A percentile compares a stretch with the other conserved stretches of the same genome.
Evolutionary conservation across 2,888 invertebrate genomes (phyloP).

Genomic region (Glyphotaelius pellucidus): DNA sequence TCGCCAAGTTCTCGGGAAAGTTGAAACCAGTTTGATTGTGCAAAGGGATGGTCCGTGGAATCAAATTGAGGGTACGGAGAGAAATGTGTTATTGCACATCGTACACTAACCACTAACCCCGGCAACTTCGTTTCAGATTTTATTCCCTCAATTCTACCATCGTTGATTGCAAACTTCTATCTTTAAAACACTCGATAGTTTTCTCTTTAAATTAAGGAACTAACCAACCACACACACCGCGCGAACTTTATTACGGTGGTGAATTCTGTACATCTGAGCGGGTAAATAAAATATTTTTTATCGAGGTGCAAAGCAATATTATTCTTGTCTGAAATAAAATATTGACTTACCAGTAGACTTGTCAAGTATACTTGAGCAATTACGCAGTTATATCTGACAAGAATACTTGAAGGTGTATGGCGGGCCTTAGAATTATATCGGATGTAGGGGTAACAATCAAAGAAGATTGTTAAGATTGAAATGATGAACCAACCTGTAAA

Average conservation of each 20-base stretch:
- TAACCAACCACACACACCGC: neutral
- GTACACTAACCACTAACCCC: neutral
- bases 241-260: neutral
- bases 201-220: neutral
- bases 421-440: neutral
- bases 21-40: conserved; percentile 51
- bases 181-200: neutral
- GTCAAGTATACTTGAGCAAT: too few species aligned
- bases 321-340: neutral
- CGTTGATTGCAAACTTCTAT: neutral
- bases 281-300: neutral
- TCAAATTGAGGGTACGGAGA: neutral
- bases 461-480: neutral
- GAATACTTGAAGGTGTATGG: too few species aligned
- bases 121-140: neutral
- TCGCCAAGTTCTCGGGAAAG: conserved; percentile 37
- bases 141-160: neutral
- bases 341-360: neutral
- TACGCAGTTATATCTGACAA: too few species aligned
- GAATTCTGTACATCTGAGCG: neutral
- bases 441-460: neutral
- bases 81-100: neutral
- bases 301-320: neutral
- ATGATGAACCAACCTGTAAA: neutral
- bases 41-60: conserved; percentile 43